These are phyloP conservation scores for Littorina saxatilis DNA, from an alignment of 1,140 invertebrate genomes.

Conservation along the genomic window DNA sequence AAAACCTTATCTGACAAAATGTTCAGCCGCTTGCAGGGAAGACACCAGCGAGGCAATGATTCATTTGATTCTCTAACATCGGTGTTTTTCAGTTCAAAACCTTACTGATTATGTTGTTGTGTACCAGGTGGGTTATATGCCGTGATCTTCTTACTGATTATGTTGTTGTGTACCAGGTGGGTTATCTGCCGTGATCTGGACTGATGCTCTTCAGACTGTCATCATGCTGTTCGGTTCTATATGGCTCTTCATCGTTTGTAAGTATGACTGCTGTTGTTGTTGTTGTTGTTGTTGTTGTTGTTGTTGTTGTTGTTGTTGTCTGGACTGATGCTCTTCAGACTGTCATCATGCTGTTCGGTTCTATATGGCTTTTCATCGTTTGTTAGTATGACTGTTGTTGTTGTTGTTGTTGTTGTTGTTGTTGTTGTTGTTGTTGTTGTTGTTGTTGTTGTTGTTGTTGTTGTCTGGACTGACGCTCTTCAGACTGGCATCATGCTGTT, in stretches of 20 bases:
- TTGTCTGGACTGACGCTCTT: constrained; percentile 78
- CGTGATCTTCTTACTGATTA: constrained; percentile 67
- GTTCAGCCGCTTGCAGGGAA: no score
- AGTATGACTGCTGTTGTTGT: no score
- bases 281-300: constrained; percentile 67
- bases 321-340: constrained; percentile 78
- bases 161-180: constrained; percentile 66
- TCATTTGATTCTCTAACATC: no score
- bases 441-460: constrained; percentile 58
- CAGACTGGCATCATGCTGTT: constrained; percentile 77
- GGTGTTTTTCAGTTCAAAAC: no score
- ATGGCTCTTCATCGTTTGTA: background rate
- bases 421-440: constrained; percentile 50
- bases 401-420: constrained; percentile 71
- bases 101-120: background rate
- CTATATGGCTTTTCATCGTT: background rate
- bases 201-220: constrained; percentile 77
- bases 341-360: constrained; percentile 76
- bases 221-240: constrained; percentile 75
- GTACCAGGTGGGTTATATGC: constrained; percentile 74
- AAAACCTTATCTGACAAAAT: no score
- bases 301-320: constrained; percentile 72
- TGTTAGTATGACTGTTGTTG: background rate
- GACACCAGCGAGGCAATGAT: no score
- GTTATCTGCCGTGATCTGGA: constrained; percentile 77